Conservation (phyloP, 2,113 vertebrate species). For the Pteruthius melanotis region DNA sequence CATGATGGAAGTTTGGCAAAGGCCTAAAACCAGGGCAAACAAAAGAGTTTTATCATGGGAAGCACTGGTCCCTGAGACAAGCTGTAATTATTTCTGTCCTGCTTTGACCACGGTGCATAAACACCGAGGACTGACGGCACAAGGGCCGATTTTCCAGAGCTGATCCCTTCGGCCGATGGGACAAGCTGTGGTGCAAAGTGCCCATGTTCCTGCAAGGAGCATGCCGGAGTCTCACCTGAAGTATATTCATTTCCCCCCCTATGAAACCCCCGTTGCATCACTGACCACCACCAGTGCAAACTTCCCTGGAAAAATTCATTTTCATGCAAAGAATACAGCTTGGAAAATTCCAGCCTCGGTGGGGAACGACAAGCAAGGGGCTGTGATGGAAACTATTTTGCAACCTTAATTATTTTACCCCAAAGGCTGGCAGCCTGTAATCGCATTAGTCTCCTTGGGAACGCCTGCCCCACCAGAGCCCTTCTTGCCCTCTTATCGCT, state of each 20-base stretch:
- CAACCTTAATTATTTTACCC: neutral
- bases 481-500: neutral
- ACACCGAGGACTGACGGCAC: accelerated
- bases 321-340: neutral
- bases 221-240: neutral
- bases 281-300: accelerated
- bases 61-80: neutral
- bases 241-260: neutral
- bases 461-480: neutral
- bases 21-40: neutral
- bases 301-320: neutral
- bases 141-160: neutral
- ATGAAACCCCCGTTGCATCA: neutral
- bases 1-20: neutral
- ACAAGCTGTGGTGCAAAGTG: neutral
- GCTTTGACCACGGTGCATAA: accelerated
- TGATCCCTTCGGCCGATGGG: accelerated
- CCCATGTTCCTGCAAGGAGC: accelerated
- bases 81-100: neutral
- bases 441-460: neutral
- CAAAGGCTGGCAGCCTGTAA: neutral
- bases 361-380: neutral
- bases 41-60: neutral
- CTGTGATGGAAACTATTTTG: conserved; percentile 18
- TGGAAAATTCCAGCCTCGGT: neutral